phyloP scores from a whole-genome alignment of 2,113 vertebrate genomes.

The Amblyopsis rosae region DNA sequence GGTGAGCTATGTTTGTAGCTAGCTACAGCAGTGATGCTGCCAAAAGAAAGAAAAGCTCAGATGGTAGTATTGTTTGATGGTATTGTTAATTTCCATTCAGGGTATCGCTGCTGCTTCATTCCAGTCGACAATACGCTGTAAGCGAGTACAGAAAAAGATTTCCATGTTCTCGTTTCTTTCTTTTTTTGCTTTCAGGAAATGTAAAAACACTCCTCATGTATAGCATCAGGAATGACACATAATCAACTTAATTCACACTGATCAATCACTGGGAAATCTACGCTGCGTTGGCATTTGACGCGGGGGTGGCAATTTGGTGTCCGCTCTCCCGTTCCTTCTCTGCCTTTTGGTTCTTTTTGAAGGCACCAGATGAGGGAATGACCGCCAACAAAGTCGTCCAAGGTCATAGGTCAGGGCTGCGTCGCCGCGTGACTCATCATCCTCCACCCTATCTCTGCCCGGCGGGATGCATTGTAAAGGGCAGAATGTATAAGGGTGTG shows the following conservation, averaged over 20 bases:
- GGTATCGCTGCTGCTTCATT: conserved; percentile 30
- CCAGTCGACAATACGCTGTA: conserved; percentile 29
- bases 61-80: conserved; percentile 50
- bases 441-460: conserved; percentile 7
- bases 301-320: conserved; percentile 29
- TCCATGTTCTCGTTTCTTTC: conserved; percentile 22
- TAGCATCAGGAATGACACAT: neutral
- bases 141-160: conserved; percentile 37
- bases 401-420: neutral
- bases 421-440: neutral
- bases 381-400: conserved; percentile 17
- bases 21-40: conserved; percentile 43
- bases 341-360: conserved; percentile 20
- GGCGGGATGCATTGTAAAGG: conserved; percentile 44
- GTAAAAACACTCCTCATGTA: neutral
- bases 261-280: conserved; percentile 34
- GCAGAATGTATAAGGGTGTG: conserved; percentile 30
- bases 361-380: conserved; percentile 13
- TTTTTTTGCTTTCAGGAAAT: conserved; percentile 25
- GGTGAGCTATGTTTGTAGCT: conserved; percentile 27
- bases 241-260: conserved; percentile 15
- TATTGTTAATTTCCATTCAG: conserved; percentile 52
- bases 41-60: conserved; percentile 36
- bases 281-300: conserved; percentile 42
- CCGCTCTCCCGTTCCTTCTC: conserved; percentile 10